phyloP scores from a whole-genome alignment of 2,888 invertebrate species.

The Rhingia campestris region DNA sequence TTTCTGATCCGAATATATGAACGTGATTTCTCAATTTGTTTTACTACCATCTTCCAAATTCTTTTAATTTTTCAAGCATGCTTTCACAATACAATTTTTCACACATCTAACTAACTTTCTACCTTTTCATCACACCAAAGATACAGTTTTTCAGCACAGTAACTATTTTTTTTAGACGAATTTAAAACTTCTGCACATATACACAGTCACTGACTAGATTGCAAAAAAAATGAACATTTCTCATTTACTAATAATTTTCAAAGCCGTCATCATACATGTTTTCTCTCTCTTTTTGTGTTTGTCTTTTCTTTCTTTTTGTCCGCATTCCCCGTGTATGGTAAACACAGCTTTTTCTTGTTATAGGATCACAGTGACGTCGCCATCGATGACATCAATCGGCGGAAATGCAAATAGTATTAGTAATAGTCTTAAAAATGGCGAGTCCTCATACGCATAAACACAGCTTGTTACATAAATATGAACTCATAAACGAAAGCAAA shows the following conservation, averaged over 20 bases:
- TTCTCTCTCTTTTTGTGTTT: constrained; percentile 66
- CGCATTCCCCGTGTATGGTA: constrained; percentile 78
- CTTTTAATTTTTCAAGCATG: background rate
- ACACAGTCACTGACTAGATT: constrained; percentile 31
- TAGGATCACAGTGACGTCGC: constrained; percentile 83
- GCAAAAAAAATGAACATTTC: constrained; percentile 39
- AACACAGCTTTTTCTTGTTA: constrained; percentile 82
- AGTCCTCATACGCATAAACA: constrained; percentile 77
- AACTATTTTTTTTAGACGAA: constrained; percentile 28
- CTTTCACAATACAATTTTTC: background rate
- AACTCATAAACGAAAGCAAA: background rate
- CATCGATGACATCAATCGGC: constrained; percentile 81
- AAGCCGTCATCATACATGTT: constrained; percentile 62
- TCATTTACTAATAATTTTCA: constrained; percentile 42
- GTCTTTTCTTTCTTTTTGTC: constrained; percentile 69
- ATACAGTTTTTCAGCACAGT: constrained; percentile 48
- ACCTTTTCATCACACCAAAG: constrained; percentile 27
- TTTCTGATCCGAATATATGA: no score
- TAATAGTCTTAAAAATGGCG: constrained; percentile 78
- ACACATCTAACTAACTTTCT: constrained; percentile 7
- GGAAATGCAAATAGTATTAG: constrained; percentile 75
- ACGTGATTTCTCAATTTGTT: no score
- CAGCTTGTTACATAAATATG: constrained; percentile 23
- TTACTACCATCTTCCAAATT: background rate
- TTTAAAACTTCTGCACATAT: constrained; percentile 12